Percentiles rank a stretch among this genome's conserved stretches.
Evolutionary conservation across 2,888 invertebrate species (phyloP).

Genomic region (Apamea epomidion): DNA sequence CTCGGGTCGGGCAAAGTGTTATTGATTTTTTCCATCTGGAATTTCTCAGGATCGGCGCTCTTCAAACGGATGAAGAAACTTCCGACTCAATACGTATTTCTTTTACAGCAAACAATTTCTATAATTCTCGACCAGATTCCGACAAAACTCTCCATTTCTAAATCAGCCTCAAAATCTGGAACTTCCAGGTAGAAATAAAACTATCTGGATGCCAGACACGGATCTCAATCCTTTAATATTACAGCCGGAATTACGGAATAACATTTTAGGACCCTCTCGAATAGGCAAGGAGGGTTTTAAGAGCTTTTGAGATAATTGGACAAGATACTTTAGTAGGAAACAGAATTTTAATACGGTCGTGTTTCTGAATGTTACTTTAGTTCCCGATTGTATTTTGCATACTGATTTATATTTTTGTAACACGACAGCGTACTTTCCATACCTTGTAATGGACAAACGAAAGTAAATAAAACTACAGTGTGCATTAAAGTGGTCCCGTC

Average conservation of each 20-base stretch:
- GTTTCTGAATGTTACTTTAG: neutral
- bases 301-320: constrained; percentile 53
- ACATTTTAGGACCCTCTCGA: constrained; percentile 36
- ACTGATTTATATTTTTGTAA: neutral
- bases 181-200: constrained; percentile 17
- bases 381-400: constrained; percentile 6
- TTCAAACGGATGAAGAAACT: too few species aligned
- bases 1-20: too few species aligned
- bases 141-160: neutral
- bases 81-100: neutral
- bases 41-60: too few species aligned
- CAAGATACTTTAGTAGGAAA: constrained; percentile 34
- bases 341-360: constrained; percentile 38
- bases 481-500: neutral
- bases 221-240: constrained; percentile 35
- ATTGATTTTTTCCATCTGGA: too few species aligned
- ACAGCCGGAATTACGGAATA: constrained; percentile 17
- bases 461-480: neutral
- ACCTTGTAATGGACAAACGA: neutral
- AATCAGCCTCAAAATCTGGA: constrained; percentile 3
- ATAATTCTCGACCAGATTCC: neutral
- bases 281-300: constrained; percentile 28
- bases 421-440: neutral
- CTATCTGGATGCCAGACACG: constrained; percentile 43
- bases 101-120: neutral